Base-by-base conservation (phyloP, 2,113 vertebrate species). In the Anarhynchus alexandrinus region DNA sequence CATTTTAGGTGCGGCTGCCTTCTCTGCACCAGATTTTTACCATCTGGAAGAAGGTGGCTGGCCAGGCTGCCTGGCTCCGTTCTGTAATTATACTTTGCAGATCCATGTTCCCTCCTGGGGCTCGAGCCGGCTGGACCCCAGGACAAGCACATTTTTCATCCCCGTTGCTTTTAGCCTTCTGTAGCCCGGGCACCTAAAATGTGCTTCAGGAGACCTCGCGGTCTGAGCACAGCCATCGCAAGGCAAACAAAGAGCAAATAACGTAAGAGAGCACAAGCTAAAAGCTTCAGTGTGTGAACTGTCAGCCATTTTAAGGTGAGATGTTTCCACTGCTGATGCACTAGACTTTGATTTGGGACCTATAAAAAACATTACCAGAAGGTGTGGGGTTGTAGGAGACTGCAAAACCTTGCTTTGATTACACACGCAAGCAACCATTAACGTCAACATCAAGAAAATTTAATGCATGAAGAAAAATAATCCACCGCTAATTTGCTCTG, bases 221-320 rank as follows among this genome's bases (percentile, higher is more conserved):
- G 72, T 34, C 54, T 38, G 76, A 89, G 83, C 65, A 42, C 54
- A 58, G 72, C 25, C 88, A 66, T 36, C 1, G 8, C 43, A 11
- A 70, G 79, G 82, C 9, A 65, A 81, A 69, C 47, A 73, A 32
- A 57, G 54, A 71, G 42, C 88, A 67, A 70, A 7, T 5, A 47
- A 34, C 3, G 4, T 6, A 17, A 3, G 64, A 34, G 51, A 95
- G 77, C 90, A 57, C 0, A 42, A 88, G 83, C 91, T 79, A 86
- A 36, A 91, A 86, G 82, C 88, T 27, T 23, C 3, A 15, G 43
- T 6, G 47, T 82, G 58, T 8, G 85, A 97, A 62, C 88, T 59
- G 82, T 66, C 94, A 94, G 86, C 94, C 94, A 94, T 96, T 84
- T 86, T 81, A 79, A 94, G 93, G 96, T 66, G 91, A 93, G 94